Base-by-base conservation (phyloP, 2,888 invertebrate genomes). In the Drosophila eohydei region DNA sequence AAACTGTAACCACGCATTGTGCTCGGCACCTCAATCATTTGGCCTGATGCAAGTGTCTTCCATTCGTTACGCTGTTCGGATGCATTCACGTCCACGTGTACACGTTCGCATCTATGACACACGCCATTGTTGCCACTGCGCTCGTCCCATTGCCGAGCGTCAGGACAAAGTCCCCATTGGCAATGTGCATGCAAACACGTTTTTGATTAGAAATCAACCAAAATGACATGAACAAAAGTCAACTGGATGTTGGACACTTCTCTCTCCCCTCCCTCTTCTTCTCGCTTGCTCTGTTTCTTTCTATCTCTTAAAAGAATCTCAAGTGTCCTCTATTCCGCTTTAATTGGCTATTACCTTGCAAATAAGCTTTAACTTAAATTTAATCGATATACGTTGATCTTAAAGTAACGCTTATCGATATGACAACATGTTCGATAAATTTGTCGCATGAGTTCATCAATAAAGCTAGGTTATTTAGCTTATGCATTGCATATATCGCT, bases 151-250 rank as follows among this genome's bases (percentile, higher is more conserved):
- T 50, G 66, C 48, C n/a, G 30, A 28, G 41, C 16, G 21, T 30
- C 43, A 40, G 48, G 34, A 38, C 60, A 44, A 38, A 54, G 54
- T 64, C 56, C 56, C 71, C 61, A 63, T 11, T 71, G 80, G 58
- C 76, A 38, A 50, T 81, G 76, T 58, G 69, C 80, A 82, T 87
- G 88, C 85, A 72, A 85, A 82, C 81, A 82, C 82, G 82, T 82
- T 82, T 82, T 80, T 85, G 85, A 88, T 82, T 82, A 82, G 72
- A 76, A 88, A 82, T 82, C 83, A 82, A 56, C 83, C 77, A 61
- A 77, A 78, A 67, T 77, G 80, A 71, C 80, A 71, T 62, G 48
- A 59, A 32, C 48, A 9, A 63, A 65, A 62, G 65, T 62, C 56
- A 61, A n/a, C 51, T 38, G 16, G 46, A 8, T 41, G 26, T 32